Conservation (phyloP, 2,797 vertebrate species). For the Tinamus major region DNA sequence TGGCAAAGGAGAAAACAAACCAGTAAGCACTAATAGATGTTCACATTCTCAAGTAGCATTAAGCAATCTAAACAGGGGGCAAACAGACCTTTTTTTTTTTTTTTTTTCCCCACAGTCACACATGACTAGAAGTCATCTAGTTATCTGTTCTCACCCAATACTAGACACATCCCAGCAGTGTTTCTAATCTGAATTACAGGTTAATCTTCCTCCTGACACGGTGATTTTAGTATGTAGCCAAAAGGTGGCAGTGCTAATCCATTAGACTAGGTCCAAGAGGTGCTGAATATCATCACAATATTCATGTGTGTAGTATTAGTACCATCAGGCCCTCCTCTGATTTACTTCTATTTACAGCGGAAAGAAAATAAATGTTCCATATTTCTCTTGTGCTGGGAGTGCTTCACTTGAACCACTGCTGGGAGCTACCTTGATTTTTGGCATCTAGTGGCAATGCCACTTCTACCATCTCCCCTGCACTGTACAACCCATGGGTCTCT, state of each 20-base stretch:
- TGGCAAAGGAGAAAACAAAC: not conserved
- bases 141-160: not conserved
- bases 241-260: constrained; percentile 81
- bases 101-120: not conserved
- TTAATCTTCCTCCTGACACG: not conserved
- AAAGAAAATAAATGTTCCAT: not conserved
- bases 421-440: constrained; percentile 7
- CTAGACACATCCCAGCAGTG: not conserved
- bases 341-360: not conserved
- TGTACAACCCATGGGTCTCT: not conserved
- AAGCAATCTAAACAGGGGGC: not conserved
- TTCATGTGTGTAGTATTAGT: not conserved
- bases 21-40: not conserved
- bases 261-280: not conserved
- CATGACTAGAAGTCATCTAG: not conserved
- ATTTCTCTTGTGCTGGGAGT: not conserved
- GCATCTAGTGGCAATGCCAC: rapidly evolving
- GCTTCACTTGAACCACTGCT: not conserved
- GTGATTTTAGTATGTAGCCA: constrained; percentile 40
- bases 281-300: not conserved
- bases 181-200: not conserved
- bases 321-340: not conserved
- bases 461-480: not conserved
- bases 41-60: not conserved
- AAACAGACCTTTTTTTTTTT: not conserved